A percentile compares a stretch with the other conserved stretches of the same genome.
phyloP scores from a whole-genome alignment of 2,797 vertebrate genomes.

The Sebastes steindachneri region DNA sequence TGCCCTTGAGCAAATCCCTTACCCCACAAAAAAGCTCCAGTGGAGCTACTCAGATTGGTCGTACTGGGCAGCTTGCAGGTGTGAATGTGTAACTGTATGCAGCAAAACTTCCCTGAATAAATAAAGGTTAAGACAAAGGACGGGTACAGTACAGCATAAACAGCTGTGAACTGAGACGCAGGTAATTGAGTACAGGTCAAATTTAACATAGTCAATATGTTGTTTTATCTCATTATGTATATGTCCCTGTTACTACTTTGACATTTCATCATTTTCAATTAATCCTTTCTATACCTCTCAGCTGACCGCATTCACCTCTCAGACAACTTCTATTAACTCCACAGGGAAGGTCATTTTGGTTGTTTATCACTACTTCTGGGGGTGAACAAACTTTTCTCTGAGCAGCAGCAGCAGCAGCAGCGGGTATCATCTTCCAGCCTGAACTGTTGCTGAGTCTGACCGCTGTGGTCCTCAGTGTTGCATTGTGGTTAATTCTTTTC shows the following conservation, averaged over 20 bases:
- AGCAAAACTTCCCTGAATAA: background rate
- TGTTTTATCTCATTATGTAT: slow-evolving; percentile 26
- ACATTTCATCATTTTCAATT: slow-evolving; percentile 51
- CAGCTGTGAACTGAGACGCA: slow-evolving; percentile 7
- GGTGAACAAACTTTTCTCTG: slow-evolving; percentile 28
- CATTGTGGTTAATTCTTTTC: slow-evolving; percentile 18
- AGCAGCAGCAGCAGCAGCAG: slow-evolving; percentile 1
- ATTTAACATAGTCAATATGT: slow-evolving; percentile 11
- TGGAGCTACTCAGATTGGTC: background rate
- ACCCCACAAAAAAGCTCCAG: background rate
- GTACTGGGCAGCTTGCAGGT: background rate
- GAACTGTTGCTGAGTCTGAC: background rate
- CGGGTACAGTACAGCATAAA: background rate
- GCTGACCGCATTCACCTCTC: slow-evolving; percentile 37
- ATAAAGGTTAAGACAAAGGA: slow-evolving; percentile 13
- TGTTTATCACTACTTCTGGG: slow-evolving; percentile 27
- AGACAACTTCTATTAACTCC: slow-evolving; percentile 39
- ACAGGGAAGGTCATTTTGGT: slow-evolving; percentile 7
- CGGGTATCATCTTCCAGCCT: background rate
- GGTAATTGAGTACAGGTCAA: slow-evolving; percentile 7
- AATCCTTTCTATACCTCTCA: slow-evolving; percentile 12
- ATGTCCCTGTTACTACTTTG: slow-evolving; percentile 36
- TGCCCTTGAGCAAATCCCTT: background rate
- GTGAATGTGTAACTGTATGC: background rate
- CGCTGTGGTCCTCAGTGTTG: background rate